phyloP scores from a whole-genome alignment of 37 sponge, comb jelly and placozoan species.

The Diacarnus erythraeanus region DNA sequence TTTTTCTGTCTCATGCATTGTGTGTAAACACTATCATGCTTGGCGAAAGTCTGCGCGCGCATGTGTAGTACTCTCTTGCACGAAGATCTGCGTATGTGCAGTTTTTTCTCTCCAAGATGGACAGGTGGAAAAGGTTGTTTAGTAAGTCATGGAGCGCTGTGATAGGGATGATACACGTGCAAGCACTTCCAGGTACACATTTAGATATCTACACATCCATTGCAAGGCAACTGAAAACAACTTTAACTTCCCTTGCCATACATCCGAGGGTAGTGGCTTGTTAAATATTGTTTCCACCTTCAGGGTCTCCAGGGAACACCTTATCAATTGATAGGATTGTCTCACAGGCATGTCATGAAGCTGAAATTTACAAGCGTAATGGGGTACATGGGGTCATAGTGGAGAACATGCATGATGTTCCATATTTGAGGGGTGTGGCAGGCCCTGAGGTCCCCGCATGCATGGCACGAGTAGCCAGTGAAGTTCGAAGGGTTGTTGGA shows the following conservation, averaged over 20 bases:
- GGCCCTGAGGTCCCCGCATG: conserved; percentile 74
- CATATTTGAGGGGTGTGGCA: conserved; percentile 62
- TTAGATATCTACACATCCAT: neutral
- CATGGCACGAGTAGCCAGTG: conserved; percentile 69
- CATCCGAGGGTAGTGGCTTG: neutral
- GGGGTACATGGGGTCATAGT: conserved; percentile 79
- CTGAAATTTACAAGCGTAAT: conserved; percentile 46
- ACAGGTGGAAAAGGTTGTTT: neutral
- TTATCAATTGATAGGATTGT: conserved; percentile 45
- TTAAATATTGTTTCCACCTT: neutral
- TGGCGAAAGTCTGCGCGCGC: no score
- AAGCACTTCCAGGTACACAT: conserved; percentile 77
- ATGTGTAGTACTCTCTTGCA: no score
- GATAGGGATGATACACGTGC: conserved; percentile 85
- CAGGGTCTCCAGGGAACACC: conserved; percentile 42
- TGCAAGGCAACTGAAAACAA: neutral
- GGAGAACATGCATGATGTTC: conserved; percentile 96
- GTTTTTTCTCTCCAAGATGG: no score
- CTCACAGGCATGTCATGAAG: conserved; percentile 54
- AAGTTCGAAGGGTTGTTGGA: conserved; percentile 39
- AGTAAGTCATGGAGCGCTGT: conserved; percentile 9
- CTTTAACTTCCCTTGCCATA: neutral
- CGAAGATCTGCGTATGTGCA: no score
- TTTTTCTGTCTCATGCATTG: no score
- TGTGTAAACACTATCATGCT: no score